Evolutionary conservation across 2,797 vertebrate species (phyloP), one percentile per base, ranked within the genome.

Genomic region (Corythornis leucogaster): DNA sequence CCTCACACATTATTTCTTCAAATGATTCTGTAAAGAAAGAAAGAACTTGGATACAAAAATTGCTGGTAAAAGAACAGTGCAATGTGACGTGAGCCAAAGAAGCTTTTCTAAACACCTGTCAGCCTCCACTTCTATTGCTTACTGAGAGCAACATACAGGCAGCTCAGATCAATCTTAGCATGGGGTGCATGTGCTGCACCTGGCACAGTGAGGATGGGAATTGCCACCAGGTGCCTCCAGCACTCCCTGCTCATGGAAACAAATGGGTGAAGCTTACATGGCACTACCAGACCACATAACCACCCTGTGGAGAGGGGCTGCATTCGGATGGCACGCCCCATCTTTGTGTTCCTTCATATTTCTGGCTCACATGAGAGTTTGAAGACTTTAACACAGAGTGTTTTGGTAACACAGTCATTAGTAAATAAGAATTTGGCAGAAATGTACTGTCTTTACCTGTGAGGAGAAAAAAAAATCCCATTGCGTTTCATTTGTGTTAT

Each of bases 1-100:
- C 40, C 77, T 30, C 88, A 45, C 83, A 46, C 92, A 76, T 94
- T 94, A 96, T 83, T 96, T 90, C 95, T 94, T 96, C 79, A 95
- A 94, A 92, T 66, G 87, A 88, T 91, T 87, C 92, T 92, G 66
- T 7, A 21, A 85, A 92, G 64, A 87, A 50, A 84, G 74, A 80
- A 70, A 53, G 77, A 82, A 92, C 71, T 79, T 6, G 3, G 76
- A 50, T 79, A 81, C 33, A 91, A 80, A 94, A 86, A 75, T 73
- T 74, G 81, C 84, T 35, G 87, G 87, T 92, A 78, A 76, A 88
- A 93, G 78, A 91, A 80, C 71, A 53, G 61, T 11, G 16, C n/a
- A 4, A 69, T 15, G 55, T 33, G 76, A 69, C 2, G 46, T 16
- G 87, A 91, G 87, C 74, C 80, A 70, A 33, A 63, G 80, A 58